A percentile compares a stretch with the other conserved stretches of the same genome.
Conservation (phyloP, 2,113 vertebrate genomes). For the Cacatua alba region DNA sequence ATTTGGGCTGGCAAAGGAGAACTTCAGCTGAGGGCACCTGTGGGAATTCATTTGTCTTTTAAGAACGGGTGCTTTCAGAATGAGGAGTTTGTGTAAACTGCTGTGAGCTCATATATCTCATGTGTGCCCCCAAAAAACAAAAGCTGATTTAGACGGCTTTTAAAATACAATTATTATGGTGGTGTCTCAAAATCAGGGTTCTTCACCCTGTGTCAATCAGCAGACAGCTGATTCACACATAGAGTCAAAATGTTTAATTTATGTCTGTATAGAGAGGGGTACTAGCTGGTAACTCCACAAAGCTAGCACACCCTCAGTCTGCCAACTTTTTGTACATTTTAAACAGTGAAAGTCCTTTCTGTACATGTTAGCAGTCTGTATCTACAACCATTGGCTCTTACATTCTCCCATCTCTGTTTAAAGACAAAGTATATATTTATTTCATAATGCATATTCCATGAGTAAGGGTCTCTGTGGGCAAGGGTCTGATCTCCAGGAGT, state of each 20-base stretch:
- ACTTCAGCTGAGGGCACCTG: background rate
- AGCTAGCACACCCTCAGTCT: background rate
- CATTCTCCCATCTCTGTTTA: background rate
- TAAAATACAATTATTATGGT: background rate
- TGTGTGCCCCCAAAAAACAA: background rate
- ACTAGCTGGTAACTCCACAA: background rate
- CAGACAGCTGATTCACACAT: background rate
- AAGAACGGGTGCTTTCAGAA: background rate
- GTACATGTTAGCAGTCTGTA: background rate
- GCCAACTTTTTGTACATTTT: background rate
- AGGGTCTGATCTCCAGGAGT: background rate
- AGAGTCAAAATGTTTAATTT: background rate
- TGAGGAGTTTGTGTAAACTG: too few species aligned
- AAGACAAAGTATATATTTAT: background rate
- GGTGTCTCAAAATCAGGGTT: background rate
- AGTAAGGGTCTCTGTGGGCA: background rate
- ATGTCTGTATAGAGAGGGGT: background rate
- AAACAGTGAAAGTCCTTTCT: background rate
- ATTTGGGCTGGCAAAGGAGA: too few species aligned
- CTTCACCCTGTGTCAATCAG: background rate
- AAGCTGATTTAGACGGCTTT: background rate
- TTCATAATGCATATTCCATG: background rate
- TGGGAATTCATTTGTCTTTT: background rate
- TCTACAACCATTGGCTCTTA: background rate
- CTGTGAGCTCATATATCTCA: background rate